Base-by-base conservation (phyloP, 2,113 vertebrate genomes). In the Melanerpes formicivorus region DNA sequence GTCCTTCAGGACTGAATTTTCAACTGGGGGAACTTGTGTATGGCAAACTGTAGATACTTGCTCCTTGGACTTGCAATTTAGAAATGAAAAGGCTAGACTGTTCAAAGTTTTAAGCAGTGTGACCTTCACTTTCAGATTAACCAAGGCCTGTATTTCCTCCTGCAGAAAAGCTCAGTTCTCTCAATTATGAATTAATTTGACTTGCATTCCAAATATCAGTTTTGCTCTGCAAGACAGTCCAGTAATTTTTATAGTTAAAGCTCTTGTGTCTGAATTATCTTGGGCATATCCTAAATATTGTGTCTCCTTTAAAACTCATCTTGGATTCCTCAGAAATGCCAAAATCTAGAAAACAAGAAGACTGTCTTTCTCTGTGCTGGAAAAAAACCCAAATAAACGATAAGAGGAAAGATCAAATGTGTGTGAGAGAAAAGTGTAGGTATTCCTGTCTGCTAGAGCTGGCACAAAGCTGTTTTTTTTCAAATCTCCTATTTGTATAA, bases 401-500 rank as follows among this genome's bases (percentile, higher is more conserved):
- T 21, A 14, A 79, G 44, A 84, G 62, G 25, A 13, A 0, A 3
- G 13, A 40, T 4, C 34, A 71, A 30, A 48, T 75, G 67, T 79
- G 56, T 60, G 0, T 7, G 10, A 32, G 25, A 60, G 54, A 10
- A 40, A 4, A 19, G 18, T 7, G 27, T 10, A 15, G 32, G 6
- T 29, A 18, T 29, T 63, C 6, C 59, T 59, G 29, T 19, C 8
- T 54, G 52, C 55, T 52, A 27, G 40, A 59, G 4, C 67, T 90
- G 80, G 58, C 55, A 27, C 72, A 46, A 22, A 17, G 4, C 55
- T 50, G 22, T 22, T 79, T 40, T 27, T 54, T 52, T 83, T 46
- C 0, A 0, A 18, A 2, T 29, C 52, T 80, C 19, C 40, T 55
- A 0, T 21, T 48, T 14, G 32, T 32, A 1, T 29, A 6, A 27